Evolutionary conservation across 2,888 invertebrate species (phyloP), one percentile per base, ranked within the genome.

Genomic region (Rhopalosiphum nymphaeae): DNA sequence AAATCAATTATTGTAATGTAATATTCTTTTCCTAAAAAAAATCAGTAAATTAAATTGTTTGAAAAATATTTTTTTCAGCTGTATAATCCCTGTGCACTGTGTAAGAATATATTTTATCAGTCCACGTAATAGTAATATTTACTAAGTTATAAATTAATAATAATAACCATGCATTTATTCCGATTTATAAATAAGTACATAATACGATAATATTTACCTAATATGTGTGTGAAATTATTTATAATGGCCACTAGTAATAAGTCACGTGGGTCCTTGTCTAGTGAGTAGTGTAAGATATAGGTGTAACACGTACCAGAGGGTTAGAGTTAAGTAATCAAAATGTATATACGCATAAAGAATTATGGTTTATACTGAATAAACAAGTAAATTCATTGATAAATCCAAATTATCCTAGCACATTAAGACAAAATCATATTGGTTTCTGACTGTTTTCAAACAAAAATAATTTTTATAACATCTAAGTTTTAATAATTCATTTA

Each of bases 161-260:
- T 67, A 67, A 67, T 67, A n/a, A 16, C 0, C 9, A 44, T 46
- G 7, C 13, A 67, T 67, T 67, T 67, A 10, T 29, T 26, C 67
- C 2, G 16, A n/a, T n/a, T 25, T 49, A 88, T 10, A 53, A 42
- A 3, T 42, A 46, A 2, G 21, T 46, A n/a, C 1, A n/a, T 49
- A 44, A 10, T 16, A 67, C 3, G 9, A 46, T n/a, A 46, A n/a
- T n/a, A n/a, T 2, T 46, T 53, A 53, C 53, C 16, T 46, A 61
- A 16, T 9, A 9, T 16, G 44, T 25, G 29, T 56, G 56, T 44
- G 42, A 0, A 46, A 84, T 53, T 61, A 36, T 67, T 53, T 44
- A 46, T 26, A 61, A 61, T 67, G 61, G n/a, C 42, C 42, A 67
- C 36, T 16, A 21, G 87, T 88, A 92, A 92, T 88, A 88, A 92